Evolutionary conservation across 1,140 invertebrate species (phyloP).

Genomic region (Rhyacophila brunnea): DNA sequence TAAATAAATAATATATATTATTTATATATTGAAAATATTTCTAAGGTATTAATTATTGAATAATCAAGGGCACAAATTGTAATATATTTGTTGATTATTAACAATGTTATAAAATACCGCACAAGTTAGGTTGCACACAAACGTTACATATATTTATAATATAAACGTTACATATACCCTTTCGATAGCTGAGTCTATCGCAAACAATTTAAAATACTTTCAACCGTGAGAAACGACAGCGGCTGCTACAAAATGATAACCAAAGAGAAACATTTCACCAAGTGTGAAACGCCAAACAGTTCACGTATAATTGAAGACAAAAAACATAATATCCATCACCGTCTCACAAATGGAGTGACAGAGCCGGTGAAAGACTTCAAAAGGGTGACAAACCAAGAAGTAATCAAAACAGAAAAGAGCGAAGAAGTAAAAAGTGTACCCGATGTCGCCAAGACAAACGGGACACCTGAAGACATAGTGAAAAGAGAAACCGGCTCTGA

Average conservation of each 20-base stretch:
- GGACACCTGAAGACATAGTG: not conserved
- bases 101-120: not conserved
- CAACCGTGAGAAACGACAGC: not conserved
- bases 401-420: conserved; percentile 38
- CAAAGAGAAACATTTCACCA: conserved; percentile 34
- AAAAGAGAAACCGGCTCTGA: conserved; percentile 39
- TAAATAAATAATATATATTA: conserved; percentile 8
- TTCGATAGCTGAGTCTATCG: too few relatives aligned
- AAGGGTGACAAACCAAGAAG: not conserved
- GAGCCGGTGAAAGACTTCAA: conserved; percentile 12
- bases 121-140: conserved; percentile 5
- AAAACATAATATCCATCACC: conserved; percentile 10
- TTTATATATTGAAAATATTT: conserved; percentile 11
- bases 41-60: conserved; percentile 9
- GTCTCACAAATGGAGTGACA: conserved; percentile 21
- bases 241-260: conserved; percentile 27
- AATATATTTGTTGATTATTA: conserved; percentile 15
- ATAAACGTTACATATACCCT: too few relatives aligned
- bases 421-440: conserved; percentile 40
- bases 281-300: conserved; percentile 28
- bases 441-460: not conserved
- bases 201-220: not conserved
- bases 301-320: conserved; percentile 31
- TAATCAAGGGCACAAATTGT: conserved; percentile 31
- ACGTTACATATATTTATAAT: not conserved